Conservation (phyloP, 2,888 invertebrate species). For the Autographa gamma region DNA sequence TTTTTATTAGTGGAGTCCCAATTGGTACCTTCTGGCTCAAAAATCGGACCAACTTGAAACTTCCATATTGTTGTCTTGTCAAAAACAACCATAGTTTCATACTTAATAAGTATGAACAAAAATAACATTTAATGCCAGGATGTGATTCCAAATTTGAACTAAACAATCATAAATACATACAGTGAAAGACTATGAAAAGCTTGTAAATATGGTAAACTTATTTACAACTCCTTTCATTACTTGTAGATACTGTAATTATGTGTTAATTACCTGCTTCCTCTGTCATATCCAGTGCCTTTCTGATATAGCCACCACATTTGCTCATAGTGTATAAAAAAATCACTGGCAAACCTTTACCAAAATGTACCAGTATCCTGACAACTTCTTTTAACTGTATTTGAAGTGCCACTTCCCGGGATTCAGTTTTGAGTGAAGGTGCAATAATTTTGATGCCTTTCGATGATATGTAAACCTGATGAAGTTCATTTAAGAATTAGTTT, state of each 20-base stretch:
- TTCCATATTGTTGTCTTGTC: too few species aligned
- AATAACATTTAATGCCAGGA: too few species aligned
- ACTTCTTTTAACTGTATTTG: slow-evolving; percentile 92
- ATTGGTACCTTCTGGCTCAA: too few species aligned
- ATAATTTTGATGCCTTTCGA: slow-evolving; percentile 89
- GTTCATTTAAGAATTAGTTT: slow-evolving; percentile 5
- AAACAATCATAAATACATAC: too few species aligned
- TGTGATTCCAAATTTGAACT: too few species aligned
- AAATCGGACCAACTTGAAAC: too few species aligned
- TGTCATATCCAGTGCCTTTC: slow-evolving; percentile 92
- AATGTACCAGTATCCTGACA: slow-evolving; percentile 93
- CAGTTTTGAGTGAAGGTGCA: slow-evolving; percentile 89
- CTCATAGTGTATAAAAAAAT: slow-evolving; percentile 94
- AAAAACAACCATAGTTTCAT: too few species aligned
- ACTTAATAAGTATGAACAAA: too few species aligned
- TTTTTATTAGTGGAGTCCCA: too few species aligned
- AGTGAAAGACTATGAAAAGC: too few species aligned
- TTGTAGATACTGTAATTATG: neutral
- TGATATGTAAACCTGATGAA: slow-evolving; percentile 88
- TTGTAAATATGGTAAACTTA: neutral
- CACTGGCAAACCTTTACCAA: slow-evolving; percentile 93
- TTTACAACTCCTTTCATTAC: neutral
- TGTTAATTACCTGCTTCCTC: slow-evolving; percentile 79
- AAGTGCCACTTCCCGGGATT: slow-evolving; percentile 88
- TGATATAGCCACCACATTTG: slow-evolving; percentile 91